Evolutionary conservation across 2,888 invertebrate species (phyloP).

Genomic region (Fragum sueziense): DNA sequence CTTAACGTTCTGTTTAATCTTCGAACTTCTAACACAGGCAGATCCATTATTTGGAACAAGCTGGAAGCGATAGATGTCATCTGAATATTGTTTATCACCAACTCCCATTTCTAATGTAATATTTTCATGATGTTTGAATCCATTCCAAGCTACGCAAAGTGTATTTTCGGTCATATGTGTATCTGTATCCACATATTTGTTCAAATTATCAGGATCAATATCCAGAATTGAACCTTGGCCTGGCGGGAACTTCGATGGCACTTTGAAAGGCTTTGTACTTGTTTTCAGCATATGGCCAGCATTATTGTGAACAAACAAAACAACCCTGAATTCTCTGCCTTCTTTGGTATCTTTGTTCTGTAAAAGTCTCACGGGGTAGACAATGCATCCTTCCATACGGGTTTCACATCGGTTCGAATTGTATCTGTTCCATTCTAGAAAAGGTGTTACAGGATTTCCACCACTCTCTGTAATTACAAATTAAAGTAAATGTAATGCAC

Average conservation of each 20-base stretch:
- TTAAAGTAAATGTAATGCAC: too few relatives aligned
- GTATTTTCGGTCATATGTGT: conserved; percentile 21
- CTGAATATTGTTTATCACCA: neutral
- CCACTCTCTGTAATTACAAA: neutral
- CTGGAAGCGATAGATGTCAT: conserved; percentile 7
- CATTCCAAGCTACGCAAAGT: conserved; percentile 27
- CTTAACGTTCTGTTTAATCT: neutral
- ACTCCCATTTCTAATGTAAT: conserved; percentile 24
- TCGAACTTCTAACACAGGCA: conserved; percentile 9
- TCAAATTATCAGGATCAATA: conserved; percentile 9
- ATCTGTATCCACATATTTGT: conserved; percentile 11
- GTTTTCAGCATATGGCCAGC: conserved; percentile 41
- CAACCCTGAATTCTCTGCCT: conserved; percentile 24
- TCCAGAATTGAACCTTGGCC: conserved; percentile 49
- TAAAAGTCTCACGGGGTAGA: conserved; percentile 14
- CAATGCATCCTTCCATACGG: conserved; percentile 24
- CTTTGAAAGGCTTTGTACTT: conserved; percentile 23
- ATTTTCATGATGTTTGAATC: conserved; percentile 34
- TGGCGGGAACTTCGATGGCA: conserved; percentile 57
- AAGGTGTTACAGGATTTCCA: neutral
- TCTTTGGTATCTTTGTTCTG: conserved; percentile 35
- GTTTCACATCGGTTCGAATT: neutral
- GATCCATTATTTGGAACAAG: neutral
- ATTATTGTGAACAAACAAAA: conserved; percentile 45
- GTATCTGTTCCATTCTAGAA: conserved; percentile 20